Percentiles rank a stretch among this genome's conserved stretches.
These are phyloP conservation scores for Callipepla californica DNA, from an alignment of 2,113 vertebrate species.

Conservation along the genomic window DNA sequence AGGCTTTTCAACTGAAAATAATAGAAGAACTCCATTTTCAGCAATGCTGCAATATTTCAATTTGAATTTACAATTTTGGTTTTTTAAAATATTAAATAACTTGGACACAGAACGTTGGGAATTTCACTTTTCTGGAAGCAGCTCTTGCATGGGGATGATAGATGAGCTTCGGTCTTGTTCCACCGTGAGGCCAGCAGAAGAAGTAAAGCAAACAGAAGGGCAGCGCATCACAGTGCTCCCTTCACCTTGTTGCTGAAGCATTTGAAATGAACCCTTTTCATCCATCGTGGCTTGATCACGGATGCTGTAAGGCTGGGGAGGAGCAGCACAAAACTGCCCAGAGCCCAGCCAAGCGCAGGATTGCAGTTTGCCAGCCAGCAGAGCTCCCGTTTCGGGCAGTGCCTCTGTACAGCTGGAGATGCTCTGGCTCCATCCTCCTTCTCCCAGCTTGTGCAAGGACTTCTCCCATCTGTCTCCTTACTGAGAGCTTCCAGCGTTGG, in stretches of 20 bases:
- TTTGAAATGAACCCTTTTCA: neutral
- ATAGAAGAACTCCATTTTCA: neutral
- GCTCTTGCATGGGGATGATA: neutral
- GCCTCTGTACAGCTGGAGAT: accelerated
- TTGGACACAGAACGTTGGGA: neutral
- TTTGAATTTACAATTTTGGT: neutral
- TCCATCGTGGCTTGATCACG: accelerated
- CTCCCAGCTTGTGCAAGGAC: neutral
- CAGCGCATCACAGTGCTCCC: neutral
- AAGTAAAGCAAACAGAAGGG: neutral
- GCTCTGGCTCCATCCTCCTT: accelerated
- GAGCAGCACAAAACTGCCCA: neutral
- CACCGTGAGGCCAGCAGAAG: accelerated
- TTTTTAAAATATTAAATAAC: conserved; percentile 2
- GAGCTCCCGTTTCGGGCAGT: neutral
- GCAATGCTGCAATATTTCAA: neutral
- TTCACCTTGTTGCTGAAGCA: accelerated
- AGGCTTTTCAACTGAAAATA: conserved; percentile 8
- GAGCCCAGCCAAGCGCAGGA: neutral
- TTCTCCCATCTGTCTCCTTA: neutral
- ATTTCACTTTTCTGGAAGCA: neutral
- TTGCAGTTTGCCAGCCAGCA: neutral
- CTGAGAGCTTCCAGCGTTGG: neutral
- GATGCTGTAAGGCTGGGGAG: neutral
- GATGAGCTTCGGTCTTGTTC: neutral